A percentile compares a stretch with the other conserved stretches of the same genome.
These are phyloP conservation scores for Drosophila serrata DNA, from an alignment of 1,140 invertebrate species.

Conservation along the genomic window DNA sequence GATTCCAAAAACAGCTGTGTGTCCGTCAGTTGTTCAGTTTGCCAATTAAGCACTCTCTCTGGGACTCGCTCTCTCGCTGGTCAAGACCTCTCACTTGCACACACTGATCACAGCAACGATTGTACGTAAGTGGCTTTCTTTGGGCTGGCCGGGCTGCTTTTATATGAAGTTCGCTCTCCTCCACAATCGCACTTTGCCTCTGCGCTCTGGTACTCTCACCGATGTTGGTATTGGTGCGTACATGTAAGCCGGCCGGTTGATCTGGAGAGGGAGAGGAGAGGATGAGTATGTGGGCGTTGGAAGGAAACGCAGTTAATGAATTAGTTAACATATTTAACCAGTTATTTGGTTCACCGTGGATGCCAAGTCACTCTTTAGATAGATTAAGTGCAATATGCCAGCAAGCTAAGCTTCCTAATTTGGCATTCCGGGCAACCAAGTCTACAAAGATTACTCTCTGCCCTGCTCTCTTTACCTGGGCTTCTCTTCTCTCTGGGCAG, in stretches of 20 bases:
- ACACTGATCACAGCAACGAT: constrained; percentile 59
- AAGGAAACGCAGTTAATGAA: constrained; percentile 44
- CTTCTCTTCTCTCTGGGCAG: constrained; percentile 7
- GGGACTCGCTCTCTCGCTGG: constrained; percentile 18
- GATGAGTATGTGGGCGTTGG: constrained; percentile 21
- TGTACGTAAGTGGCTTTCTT: constrained; percentile 67
- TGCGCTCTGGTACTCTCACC: constrained; percentile 2
- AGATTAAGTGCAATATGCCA: constrained; percentile 12
- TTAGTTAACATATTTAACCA: constrained; percentile 52
- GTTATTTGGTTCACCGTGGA: constrained; percentile 17
- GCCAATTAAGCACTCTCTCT: constrained; percentile 33
- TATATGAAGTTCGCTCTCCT: constrained; percentile 50
- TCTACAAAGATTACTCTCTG: not conserved
- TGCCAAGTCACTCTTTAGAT: not conserved
- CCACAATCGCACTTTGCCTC: constrained; percentile 15
- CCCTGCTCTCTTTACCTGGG: constrained; percentile 3
- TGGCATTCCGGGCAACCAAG: constrained; percentile 16
- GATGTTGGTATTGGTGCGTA: not conserved
- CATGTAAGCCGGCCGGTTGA: constrained; percentile 42
- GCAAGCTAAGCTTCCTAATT: constrained; percentile 31
- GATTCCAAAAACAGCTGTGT: constrained; percentile 27
- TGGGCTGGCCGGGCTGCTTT: constrained; percentile 42
- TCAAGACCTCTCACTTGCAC: constrained; percentile 15
- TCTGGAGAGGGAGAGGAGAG: not conserved
- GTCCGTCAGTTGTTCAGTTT: constrained; percentile 22